Evolutionary conservation across 2,113 vertebrate species (phyloP), one percentile per base, ranked within the genome.

Genomic region (Myrmecophaga tridactyla): DNA sequence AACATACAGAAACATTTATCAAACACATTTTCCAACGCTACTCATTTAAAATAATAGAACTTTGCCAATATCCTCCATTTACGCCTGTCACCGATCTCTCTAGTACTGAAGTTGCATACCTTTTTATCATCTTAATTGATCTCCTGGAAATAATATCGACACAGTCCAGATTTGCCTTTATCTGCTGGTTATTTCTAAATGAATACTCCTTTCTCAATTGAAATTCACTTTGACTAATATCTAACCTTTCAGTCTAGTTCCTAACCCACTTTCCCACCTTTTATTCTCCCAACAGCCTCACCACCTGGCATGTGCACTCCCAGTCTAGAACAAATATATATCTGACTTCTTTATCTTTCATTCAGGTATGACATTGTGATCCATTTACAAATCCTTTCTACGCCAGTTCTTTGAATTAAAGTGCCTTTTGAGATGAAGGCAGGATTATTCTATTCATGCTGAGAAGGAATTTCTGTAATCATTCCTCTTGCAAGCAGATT

Each of bases 1-100:
- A 94, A 75, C 65, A 89, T 48, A 41, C 27, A 41, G 78, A 89
- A 86, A n/a, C 72, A 95, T 93, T 93, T 78, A 88, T 92, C 41
- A 90, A 85, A 41, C 13, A 53, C 27, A 75, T 78, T 62, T 94
- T 88, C 23, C 18, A 88, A 18, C 86, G 41, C 23, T 69, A 27
- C 18, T 81, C 51, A 81, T 73, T 85, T 76, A 88, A 87, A 90
- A 88, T 90, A 63, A 70, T 69, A 63, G 46, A 56, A 6, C 41
- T 7, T 89, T 43, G n/a, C 8, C 62, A 58, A 25, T 90, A 43
- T 31, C 5, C 92, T 92, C 23, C 15, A 77, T 36, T 94, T 86
- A 60, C 90, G 41, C 11, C 39, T 80, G 56, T 75, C 58, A 85
- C 8, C 13, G 34, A 51, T 82, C 11, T 88, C 34, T 69, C 58